Conservation (phyloP, 2,888 invertebrate genomes). For the Macrosiphum euphorbiae region DNA sequence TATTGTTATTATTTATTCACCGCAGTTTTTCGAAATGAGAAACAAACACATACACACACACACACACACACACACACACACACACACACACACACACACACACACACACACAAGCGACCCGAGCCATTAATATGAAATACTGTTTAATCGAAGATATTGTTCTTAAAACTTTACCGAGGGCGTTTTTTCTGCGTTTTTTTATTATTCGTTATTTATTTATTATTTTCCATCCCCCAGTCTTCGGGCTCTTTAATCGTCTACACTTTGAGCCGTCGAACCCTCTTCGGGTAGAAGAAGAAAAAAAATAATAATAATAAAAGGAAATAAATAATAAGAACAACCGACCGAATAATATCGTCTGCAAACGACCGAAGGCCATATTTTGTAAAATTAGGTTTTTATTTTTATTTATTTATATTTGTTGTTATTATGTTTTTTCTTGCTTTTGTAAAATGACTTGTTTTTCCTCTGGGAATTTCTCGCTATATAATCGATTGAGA, state of each 20-base stretch:
- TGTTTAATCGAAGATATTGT: constrained; percentile 65
- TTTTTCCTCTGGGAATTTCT: constrained; percentile 61
- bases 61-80: constrained; percentile 52
- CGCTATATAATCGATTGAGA: constrained; percentile 37
- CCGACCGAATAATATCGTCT: constrained; percentile 65
- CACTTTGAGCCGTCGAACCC: constrained; percentile 65
- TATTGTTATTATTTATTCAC: constrained; percentile 65
- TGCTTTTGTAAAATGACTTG: constrained; percentile 57
- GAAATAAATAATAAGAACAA: constrained; percentile 65
- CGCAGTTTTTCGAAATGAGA: constrained; percentile 64
- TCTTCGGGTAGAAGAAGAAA: constrained; percentile 53
- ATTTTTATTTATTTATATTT: constrained; percentile 62
- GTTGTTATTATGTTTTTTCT: constrained; percentile 52
- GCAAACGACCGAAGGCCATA: constrained; percentile 65
- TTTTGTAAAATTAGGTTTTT: constrained; percentile 65
- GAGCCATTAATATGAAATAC: constrained; percentile 65
- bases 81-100: constrained; percentile 51
- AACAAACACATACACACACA: constrained; percentile 57
- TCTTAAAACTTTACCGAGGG: constrained; percentile 65
- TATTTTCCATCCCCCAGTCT: constrained; percentile 59
- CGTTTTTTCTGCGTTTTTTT: constrained; percentile 63
- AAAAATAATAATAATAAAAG: constrained; percentile 63
- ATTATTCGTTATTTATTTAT: constrained; percentile 65
- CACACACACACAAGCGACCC: constrained; percentile 48
- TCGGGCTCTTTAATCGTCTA: constrained; percentile 63